These are phyloP conservation scores for Oligia latruncula DNA, from an alignment of 2,888 invertebrate species.

Conservation along the genomic window DNA sequence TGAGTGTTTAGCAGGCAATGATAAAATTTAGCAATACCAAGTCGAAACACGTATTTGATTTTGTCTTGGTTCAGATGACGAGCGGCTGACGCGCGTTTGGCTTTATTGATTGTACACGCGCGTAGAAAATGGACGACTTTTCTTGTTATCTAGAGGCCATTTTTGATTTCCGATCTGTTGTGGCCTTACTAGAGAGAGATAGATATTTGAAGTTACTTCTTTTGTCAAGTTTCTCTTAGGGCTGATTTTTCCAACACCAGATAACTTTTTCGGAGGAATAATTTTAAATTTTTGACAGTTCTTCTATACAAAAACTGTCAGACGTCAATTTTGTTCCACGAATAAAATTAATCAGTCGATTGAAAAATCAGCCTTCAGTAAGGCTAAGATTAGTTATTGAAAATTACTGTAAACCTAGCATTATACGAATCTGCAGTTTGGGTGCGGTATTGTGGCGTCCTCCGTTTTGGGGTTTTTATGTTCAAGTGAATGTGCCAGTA, in stretches of 20 bases:
- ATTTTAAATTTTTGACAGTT: background rate
- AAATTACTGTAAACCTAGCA: conserved; percentile 19
- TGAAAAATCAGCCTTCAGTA: background rate
- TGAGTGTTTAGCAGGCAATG: conserved; percentile 3
- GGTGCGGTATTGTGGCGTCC: conserved; percentile 44
- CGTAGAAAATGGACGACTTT: background rate
- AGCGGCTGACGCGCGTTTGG: conserved; percentile 1
- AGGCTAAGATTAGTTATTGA: conserved; percentile 8
- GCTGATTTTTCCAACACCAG: no score
- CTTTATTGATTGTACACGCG: conserved; percentile 1
- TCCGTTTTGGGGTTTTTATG: conserved; percentile 11
- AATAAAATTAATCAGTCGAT: no score
- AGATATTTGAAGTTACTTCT: background rate
- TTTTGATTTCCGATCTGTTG: conserved; percentile 17
- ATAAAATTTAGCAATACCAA: conserved; percentile 33
- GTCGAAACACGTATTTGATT: conserved; percentile 11
- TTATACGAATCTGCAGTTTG: conserved; percentile 23
- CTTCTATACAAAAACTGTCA: background rate
- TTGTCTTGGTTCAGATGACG: conserved; percentile 24
- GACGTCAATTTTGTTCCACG: no score
- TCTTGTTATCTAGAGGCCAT: conserved; percentile 10
- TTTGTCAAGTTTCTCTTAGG: background rate
- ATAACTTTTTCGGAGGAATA: no score
- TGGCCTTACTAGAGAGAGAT: background rate
- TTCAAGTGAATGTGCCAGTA: conserved; percentile 16